These are phyloP conservation scores for Sebastes ruberrimus DNA, from an alignment of 2,797 vertebrate species.

Conservation along the genomic window DNA sequence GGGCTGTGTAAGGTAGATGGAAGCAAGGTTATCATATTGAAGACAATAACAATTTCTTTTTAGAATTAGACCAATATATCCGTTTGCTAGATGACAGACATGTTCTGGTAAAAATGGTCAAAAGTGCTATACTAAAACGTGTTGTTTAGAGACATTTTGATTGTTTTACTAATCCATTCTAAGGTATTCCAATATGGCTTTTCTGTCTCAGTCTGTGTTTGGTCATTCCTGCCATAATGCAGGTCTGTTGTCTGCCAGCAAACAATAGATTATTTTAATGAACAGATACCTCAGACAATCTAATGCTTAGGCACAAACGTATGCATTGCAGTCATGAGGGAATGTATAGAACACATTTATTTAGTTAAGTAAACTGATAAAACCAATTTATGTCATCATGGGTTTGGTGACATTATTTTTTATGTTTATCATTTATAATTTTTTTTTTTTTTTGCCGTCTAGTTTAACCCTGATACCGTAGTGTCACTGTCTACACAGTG, in stretches of 20 bases:
- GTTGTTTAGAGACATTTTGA: neutral
- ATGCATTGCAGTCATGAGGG: neutral
- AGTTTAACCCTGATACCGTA: neutral
- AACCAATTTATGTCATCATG: neutral
- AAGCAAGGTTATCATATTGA: neutral
- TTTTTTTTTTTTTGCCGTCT: neutral
- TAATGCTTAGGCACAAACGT: constrained; percentile 15
- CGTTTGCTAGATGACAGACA: neutral
- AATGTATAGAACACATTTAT: neutral
- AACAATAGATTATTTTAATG: constrained; percentile 19
- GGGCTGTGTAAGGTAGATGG: neutral
- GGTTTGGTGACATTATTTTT: neutral
- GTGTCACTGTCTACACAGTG: neutral
- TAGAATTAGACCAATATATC: neutral
- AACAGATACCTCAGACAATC: constrained; percentile 37
- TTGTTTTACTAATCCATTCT: neutral
- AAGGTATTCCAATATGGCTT: neutral
- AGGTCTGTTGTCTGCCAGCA: constrained; percentile 39
- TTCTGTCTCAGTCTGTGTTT: neutral
- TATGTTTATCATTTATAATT: neutral
- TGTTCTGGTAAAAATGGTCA: neutral
- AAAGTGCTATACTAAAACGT: neutral
- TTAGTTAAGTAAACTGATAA: neutral
- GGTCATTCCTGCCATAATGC: constrained; percentile 19
- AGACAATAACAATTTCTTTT: neutral